Evolutionary conservation across 2,113 vertebrate genomes (phyloP).

Genomic region (Sakesphorus luctuosus): DNA sequence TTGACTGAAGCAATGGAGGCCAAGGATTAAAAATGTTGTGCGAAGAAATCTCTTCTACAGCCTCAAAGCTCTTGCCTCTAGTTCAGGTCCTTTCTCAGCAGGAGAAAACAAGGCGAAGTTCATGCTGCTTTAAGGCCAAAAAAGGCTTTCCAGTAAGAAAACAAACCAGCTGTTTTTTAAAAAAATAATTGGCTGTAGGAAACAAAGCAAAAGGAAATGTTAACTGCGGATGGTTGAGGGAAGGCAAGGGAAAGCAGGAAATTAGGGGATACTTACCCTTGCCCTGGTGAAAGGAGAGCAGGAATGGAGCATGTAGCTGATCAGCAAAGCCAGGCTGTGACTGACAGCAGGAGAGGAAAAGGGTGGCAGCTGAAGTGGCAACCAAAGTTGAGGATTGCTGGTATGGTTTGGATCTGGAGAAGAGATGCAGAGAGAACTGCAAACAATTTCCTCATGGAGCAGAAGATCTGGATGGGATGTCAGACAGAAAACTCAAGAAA

Average conservation of each 20-base stretch:
- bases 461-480: background rate
- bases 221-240: background rate
- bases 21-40: slow-evolving; percentile 16
- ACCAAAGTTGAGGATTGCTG: background rate
- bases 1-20: slow-evolving; percentile 43
- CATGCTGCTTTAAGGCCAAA: background rate
- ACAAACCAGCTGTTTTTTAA: rapidly evolving
- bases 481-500: background rate
- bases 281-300: background rate
- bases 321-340: background rate
- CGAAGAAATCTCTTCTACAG: background rate
- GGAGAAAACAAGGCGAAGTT: background rate
- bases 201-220: background rate
- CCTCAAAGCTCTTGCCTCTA: background rate
- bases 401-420: rapidly evolving
- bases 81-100: background rate
- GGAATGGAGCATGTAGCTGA: background rate
- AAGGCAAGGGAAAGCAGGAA: background rate
- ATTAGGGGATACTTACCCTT: background rate
- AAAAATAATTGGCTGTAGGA: background rate
- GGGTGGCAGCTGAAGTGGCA: background rate
- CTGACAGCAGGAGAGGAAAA: background rate
- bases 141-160: background rate
- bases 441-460: rapidly evolving
- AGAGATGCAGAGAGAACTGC: background rate